These are phyloP conservation scores for Glareola pratincola DNA, from an alignment of 2,113 vertebrate species.

Conservation along the genomic window DNA sequence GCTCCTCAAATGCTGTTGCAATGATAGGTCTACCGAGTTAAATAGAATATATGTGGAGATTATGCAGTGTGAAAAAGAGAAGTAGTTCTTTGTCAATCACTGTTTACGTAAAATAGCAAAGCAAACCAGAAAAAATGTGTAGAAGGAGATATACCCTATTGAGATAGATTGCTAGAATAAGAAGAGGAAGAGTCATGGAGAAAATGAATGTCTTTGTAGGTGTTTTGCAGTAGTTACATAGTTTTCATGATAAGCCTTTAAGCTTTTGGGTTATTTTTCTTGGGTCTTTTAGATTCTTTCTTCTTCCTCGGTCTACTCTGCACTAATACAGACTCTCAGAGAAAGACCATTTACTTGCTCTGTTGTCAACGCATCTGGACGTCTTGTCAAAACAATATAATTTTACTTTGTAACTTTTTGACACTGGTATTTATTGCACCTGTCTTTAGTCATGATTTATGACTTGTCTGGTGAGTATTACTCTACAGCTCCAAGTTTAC, in stretches of 20 bases:
- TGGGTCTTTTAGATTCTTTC: background rate
- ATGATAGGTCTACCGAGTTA: background rate
- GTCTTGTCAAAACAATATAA: slow-evolving; percentile 90
- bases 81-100: background rate
- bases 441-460: slow-evolving; percentile 90
- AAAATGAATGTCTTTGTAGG: background rate
- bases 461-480: slow-evolving; percentile 84
- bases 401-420: slow-evolving; percentile 82
- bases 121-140: fast-evolving
- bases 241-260: slow-evolving; percentile 52
- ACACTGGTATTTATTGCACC: slow-evolving; percentile 82
- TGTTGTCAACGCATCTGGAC: slow-evolving; percentile 79
- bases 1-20: background rate
- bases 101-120: background rate
- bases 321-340: slow-evolving; percentile 8
- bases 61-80: background rate
- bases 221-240: slow-evolving; percentile 26
- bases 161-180: background rate
- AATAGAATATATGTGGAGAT: background rate
- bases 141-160: background rate
- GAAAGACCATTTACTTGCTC: slow-evolving; percentile 62
- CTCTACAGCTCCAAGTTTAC: slow-evolving; percentile 80
- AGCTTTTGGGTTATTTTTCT: slow-evolving; percentile 48
- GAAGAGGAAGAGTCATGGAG: background rate
- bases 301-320: background rate